These are phyloP conservation scores for Dolichomitus sp. DNA, from an alignment of 2,888 invertebrate genomes.

Conservation along the genomic window DNA sequence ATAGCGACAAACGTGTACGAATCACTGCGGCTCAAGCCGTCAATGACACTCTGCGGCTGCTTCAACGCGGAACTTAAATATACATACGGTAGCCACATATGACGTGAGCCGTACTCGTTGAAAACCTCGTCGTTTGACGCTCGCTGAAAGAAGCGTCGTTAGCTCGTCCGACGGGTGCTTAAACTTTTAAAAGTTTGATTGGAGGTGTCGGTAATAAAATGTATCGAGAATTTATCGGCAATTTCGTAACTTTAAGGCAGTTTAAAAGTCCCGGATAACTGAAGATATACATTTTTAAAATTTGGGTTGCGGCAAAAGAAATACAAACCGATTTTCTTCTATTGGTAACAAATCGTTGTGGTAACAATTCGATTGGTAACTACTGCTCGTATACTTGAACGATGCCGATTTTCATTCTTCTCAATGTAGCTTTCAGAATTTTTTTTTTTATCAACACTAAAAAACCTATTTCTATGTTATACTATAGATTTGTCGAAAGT, in stretches of 20 bases:
- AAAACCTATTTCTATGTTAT: no score
- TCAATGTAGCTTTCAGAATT: no score
- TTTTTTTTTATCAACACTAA: no score
- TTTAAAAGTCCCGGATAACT: not conserved
- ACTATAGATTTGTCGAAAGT: no score
- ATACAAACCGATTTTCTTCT: no score
- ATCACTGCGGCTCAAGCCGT: slow-evolving; percentile 1
- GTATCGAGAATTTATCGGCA: not conserved
- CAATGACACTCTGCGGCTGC: slow-evolving; percentile 6
- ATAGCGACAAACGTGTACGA: slow-evolving; percentile 21
- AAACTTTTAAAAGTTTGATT: slow-evolving; percentile 7
- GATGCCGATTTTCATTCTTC: no score
- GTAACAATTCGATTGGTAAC: no score
- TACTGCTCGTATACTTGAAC: no score
- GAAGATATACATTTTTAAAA: no score
- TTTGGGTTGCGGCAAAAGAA: no score
- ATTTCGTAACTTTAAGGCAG: not conserved
- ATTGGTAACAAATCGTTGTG: no score
- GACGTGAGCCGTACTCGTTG: not conserved
- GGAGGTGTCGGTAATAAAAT: not conserved
- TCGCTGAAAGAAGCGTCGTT: not conserved
- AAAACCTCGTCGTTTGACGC: not conserved
- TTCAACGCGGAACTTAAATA: slow-evolving; percentile 10
- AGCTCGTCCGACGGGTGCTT: not conserved
- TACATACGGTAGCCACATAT: not conserved